A percentile compares a stretch with the other conserved stretches of the same genome.
Evolutionary conservation across 2,888 invertebrate species (phyloP).

Genomic region (Apoda limacodes): DNA sequence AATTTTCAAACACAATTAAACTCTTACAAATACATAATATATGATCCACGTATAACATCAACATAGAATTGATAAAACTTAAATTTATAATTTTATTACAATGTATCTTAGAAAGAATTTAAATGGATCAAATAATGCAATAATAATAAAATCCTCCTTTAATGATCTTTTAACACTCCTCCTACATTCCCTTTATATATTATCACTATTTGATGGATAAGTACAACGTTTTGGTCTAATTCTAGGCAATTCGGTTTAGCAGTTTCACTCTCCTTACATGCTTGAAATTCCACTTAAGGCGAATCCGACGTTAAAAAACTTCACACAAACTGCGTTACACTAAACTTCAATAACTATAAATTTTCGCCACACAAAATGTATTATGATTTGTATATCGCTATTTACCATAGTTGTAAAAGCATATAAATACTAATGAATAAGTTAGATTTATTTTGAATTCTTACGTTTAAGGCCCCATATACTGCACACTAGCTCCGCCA

Average conservation of each 20-base stretch:
- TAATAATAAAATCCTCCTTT: conserved; percentile 28
- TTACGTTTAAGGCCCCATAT: no score
- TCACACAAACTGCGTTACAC: no score
- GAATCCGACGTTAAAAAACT: no score
- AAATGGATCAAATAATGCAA: conserved; percentile 32
- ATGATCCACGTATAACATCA: conserved; percentile 23
- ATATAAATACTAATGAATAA: no score
- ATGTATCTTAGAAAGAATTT: conserved; percentile 17
- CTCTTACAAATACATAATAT: conserved; percentile 33
- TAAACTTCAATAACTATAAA: no score
- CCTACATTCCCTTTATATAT: conserved; percentile 47
- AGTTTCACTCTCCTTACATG: conserved; percentile 16
- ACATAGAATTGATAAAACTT: conserved; percentile 9
- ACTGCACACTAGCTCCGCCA: no score
- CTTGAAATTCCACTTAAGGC: no score
- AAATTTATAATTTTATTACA: conserved; percentile 15
- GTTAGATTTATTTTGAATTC: no score
- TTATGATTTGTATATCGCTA: no score
- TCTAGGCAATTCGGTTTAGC: conserved; percentile 60
- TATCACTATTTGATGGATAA: conserved; percentile 56
- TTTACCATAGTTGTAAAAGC: no score
- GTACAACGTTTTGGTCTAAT: conserved; percentile 59
- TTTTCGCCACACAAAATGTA: no score
- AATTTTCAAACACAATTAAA: conserved; percentile 40
- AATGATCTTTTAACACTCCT: conserved; percentile 28